These are phyloP conservation scores for Blastomussa wellsi DNA, from an alignment of 92 coral and sea anemone species.

Conservation along the genomic window DNA sequence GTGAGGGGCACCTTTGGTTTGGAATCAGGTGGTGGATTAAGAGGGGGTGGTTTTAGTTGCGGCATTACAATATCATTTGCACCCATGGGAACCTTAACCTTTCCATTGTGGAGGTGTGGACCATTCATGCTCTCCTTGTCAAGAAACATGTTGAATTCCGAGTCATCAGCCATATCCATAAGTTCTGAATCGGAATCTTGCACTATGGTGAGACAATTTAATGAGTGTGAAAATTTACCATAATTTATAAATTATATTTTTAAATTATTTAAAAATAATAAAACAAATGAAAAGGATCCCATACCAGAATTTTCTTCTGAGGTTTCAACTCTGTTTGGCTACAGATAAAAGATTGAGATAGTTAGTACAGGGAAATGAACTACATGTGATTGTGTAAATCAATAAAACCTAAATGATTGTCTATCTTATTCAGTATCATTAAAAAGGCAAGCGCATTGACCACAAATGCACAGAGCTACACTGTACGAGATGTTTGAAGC, in stretches of 20 bases:
- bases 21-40: slow-evolving; percentile 29
- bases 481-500: no score
- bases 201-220: background rate
- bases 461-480: no score
- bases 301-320: slow-evolving; percentile 40
- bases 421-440: no score
- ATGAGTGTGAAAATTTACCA: background rate
- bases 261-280: background rate
- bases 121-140: slow-evolving; percentile 25
- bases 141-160: slow-evolving; percentile 36
- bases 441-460: no score
- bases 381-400: background rate
- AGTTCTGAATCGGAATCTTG: slow-evolving; percentile 42
- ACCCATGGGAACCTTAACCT: slow-evolving; percentile 35
- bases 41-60: slow-evolving; percentile 49
- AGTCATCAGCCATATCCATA: slow-evolving; percentile 28
- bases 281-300: background rate
- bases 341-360: background rate
- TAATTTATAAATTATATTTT: background rate
- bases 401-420: background rate
- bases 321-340: slow-evolving; percentile 46
- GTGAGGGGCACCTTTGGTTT: slow-evolving; percentile 48
- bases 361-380: background rate
- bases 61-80: slow-evolving; percentile 43
- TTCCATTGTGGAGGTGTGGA: slow-evolving; percentile 37